Evolutionary conservation across 2,113 vertebrate genomes (phyloP).

Genomic region (Hiodon tergisus): DNA sequence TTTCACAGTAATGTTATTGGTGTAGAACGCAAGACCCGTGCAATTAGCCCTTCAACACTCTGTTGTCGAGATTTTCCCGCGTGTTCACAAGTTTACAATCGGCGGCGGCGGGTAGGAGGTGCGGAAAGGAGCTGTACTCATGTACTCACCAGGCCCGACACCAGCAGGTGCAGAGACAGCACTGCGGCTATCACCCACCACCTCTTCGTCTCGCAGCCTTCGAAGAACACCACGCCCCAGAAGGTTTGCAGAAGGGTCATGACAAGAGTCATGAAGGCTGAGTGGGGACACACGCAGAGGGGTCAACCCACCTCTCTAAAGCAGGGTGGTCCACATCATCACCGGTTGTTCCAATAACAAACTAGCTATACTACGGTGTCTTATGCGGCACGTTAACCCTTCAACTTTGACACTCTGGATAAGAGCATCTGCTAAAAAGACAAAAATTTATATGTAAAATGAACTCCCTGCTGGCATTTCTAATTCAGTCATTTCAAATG

Average conservation of each 20-base stretch:
- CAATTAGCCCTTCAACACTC: background rate
- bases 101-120: background rate
- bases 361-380: too few species aligned
- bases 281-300: background rate
- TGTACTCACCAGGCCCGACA: conserved; percentile 62
- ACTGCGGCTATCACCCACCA: conserved; percentile 59
- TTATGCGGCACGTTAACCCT: too few species aligned
- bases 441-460: too few species aligned
- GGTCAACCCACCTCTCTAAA: background rate
- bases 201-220: conserved; percentile 60
- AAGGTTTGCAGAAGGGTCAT: conserved; percentile 69
- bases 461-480: too few species aligned
- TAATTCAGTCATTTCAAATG: too few species aligned
- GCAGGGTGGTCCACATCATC: too few species aligned
- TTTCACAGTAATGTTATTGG: background rate
- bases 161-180: conserved; percentile 57
- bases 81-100: background rate
- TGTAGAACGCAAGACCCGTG: background rate
- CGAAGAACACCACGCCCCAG: conserved; percentile 71
- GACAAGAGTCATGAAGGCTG: conserved; percentile 73
- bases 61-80: background rate
- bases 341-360: too few species aligned
- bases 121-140: conserved; percentile 41
- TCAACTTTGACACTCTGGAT: too few species aligned
- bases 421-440: too few species aligned